These are phyloP conservation scores for Enteromius treurensis DNA, from an alignment of 2,797 vertebrate species.

Conservation along the genomic window DNA sequence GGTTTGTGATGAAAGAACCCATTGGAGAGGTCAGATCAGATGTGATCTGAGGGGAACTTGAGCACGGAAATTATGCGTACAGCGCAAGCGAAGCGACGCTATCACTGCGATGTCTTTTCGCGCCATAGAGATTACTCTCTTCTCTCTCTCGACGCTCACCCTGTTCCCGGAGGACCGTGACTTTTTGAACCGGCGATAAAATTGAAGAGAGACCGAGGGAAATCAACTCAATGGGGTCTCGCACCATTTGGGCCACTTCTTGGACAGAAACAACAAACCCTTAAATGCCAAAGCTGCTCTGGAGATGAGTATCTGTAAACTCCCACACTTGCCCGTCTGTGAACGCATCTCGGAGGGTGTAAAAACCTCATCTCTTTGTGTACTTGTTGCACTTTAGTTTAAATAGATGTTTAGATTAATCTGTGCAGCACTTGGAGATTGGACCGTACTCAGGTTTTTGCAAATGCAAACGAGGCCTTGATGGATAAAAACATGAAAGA, in stretches of 20 bases:
- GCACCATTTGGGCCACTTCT: conserved; percentile 74
- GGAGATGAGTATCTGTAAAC: conserved; percentile 76
- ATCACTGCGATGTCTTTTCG: conserved; percentile 69
- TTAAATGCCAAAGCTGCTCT: conserved; percentile 65
- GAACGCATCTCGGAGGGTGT: conserved; percentile 49
- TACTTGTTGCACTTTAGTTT: conserved; percentile 46
- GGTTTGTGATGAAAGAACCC: conserved; percentile 71
- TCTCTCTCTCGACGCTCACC: conserved; percentile 64
- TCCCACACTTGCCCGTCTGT: conserved; percentile 72
- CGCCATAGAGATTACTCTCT: conserved; percentile 68
- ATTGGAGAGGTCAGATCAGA: conserved; percentile 69
- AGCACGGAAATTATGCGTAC: conserved; percentile 74
- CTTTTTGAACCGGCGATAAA: conserved; percentile 75
- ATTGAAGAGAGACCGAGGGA: conserved; percentile 66
- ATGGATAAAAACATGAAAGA: background rate
- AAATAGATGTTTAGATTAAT: conserved; percentile 22
- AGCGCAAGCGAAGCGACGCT: conserved; percentile 73
- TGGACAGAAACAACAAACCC: conserved; percentile 77
- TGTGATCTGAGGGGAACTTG: conserved; percentile 77
- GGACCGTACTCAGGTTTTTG: too few relatives aligned
- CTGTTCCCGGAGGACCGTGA: conserved; percentile 68
- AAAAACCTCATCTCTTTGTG: conserved; percentile 55
- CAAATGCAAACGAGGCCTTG: background rate
- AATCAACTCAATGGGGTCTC: conserved; percentile 73
- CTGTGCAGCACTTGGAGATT: conserved; percentile 13